A percentile compares a stretch with the other conserved stretches of the same genome.
Conservation (phyloP, 2,113 vertebrate species). For the Tupaia tana region DNA sequence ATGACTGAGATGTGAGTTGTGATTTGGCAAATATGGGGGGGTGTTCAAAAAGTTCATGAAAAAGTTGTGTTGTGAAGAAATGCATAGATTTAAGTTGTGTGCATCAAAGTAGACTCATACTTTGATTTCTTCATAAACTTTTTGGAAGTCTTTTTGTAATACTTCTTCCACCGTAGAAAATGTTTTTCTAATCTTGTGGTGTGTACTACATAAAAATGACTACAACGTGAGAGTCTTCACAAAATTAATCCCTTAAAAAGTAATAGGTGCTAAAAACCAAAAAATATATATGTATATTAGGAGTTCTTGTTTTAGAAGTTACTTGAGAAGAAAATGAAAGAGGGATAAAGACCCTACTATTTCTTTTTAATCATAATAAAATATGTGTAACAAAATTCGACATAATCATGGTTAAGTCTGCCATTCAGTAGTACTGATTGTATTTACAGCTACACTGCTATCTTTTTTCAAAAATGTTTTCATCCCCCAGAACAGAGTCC, state of each 20-base stretch:
- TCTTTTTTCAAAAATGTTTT: not conserved
- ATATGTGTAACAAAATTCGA: not conserved
- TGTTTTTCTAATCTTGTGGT: not conserved
- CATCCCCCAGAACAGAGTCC: not conserved
- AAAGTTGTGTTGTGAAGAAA: no score
- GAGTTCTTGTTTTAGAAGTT: not conserved
- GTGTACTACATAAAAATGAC: not conserved
- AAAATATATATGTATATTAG: not conserved
- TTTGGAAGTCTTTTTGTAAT: no score
- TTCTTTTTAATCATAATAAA: not conserved
- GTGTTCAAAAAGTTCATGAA: no score
- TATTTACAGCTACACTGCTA: not conserved
- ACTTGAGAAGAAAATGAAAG: not conserved
- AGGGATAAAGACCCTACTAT: not conserved
- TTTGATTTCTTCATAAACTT: no score
- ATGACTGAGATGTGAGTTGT: not conserved
- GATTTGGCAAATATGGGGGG: not conserved
- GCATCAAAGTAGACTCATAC: no score
- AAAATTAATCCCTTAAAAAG: not conserved
- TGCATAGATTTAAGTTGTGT: no score
- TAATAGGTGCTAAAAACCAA: not conserved
- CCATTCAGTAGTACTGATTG: not conserved
- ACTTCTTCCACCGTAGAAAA: not conserved
- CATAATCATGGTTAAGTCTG: not conserved
- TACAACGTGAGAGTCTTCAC: not conserved